Evolutionary conservation across 2,113 vertebrate genomes (phyloP).

Genomic region (mouse (Mus musculus)): DNA sequence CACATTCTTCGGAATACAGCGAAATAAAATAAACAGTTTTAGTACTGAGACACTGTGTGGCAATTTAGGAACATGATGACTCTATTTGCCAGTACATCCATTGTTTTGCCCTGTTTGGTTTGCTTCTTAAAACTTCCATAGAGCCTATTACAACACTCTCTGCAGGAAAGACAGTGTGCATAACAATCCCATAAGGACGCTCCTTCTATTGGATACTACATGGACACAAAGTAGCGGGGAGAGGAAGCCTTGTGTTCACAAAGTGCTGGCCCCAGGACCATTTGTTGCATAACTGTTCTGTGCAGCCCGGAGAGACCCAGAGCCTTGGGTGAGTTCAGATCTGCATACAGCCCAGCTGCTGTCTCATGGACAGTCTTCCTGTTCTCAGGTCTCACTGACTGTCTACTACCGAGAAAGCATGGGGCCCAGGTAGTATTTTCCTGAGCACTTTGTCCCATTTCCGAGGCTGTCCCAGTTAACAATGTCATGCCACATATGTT

Average conservation of each 20-base stretch:
- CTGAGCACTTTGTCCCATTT: not conserved
- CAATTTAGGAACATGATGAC: conserved; percentile 32
- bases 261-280: too few relatives aligned
- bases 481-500: fast-evolving
- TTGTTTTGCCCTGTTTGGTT: not conserved
- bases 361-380: not conserved
- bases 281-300: not conserved
- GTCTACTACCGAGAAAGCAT: not conserved
- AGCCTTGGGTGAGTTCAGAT: not conserved
- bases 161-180: not conserved
- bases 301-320: not conserved
- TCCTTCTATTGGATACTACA: not conserved
- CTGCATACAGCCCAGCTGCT: not conserved
- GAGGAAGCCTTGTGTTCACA: not conserved
- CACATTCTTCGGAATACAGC: not conserved
- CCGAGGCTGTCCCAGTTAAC: not conserved
- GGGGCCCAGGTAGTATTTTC: too few relatives aligned
- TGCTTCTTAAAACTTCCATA: not conserved
- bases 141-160: not conserved
- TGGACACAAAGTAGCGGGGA: not conserved
- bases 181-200: not conserved
- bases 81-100: not conserved
- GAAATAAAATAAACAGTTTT: conserved; percentile 39
- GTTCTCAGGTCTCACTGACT: not conserved
- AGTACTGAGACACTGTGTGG: not conserved